Percentiles rank a stretch among this genome's conserved stretches.
These are phyloP conservation scores for Sebastes fasciatus DNA, from an alignment of 2,113 vertebrate genomes.

Conservation along the genomic window DNA sequence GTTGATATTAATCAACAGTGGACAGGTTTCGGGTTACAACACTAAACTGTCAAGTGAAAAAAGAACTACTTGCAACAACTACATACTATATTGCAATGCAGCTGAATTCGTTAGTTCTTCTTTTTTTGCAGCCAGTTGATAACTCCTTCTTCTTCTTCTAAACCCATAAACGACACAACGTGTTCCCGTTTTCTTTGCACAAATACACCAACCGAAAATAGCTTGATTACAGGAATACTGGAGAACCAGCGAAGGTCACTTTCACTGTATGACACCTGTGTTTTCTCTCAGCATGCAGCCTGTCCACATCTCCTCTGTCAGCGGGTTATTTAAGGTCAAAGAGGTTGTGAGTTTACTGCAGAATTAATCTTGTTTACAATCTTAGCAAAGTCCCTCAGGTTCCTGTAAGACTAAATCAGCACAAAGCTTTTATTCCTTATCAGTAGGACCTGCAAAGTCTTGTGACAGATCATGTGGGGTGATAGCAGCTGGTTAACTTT, in stretches of 20 bases:
- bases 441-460: slow-evolving; percentile 8
- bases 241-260: slow-evolving; percentile 15
- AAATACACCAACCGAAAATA: slow-evolving; percentile 23
- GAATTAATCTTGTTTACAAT: slow-evolving; percentile 29
- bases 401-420: slow-evolving; percentile 5
- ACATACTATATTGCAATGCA: not conserved
- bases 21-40: not conserved
- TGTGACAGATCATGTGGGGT: slow-evolving; percentile 22
- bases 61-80: not conserved
- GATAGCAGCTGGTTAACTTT: not conserved
- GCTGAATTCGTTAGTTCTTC: not conserved
- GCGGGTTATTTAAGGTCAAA: slow-evolving; percentile 13
- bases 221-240: not conserved
- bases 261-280: slow-evolving; percentile 29
- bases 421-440: slow-evolving; percentile 7
- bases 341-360: slow-evolving; percentile 7
- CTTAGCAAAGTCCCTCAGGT: not conserved
- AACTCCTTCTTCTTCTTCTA: too few species aligned
- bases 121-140: not conserved
- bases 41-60: not conserved
- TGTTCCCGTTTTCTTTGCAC: slow-evolving; percentile 16
- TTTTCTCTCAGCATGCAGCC: slow-evolving; percentile 27
- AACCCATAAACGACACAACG: not conserved
- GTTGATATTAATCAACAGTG: not conserved
- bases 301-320: slow-evolving; percentile 10